These are phyloP conservation scores for Cyprinodon brontotheroides DNA, from an alignment of 2,113 vertebrate genomes.

Conservation along the genomic window DNA sequence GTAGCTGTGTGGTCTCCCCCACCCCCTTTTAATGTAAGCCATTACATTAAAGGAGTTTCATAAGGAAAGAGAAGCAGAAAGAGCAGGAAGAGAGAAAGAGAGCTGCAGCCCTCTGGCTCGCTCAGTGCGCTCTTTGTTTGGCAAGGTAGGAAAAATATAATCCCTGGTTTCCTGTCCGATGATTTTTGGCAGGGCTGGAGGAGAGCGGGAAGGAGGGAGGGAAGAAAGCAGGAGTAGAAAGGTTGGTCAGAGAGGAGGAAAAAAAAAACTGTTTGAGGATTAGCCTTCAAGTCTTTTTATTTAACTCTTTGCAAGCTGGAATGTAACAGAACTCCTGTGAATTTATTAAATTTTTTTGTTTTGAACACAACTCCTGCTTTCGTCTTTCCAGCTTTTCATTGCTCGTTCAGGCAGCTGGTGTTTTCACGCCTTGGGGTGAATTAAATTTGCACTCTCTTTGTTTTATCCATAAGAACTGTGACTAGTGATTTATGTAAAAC, in stretches of 20 bases:
- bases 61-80: constrained; percentile 36
- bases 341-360: constrained; percentile 42
- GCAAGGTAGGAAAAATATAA: constrained; percentile 98
- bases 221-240: constrained; percentile 47
- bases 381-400: constrained; percentile 3
- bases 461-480: constrained; percentile 52
- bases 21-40: constrained; percentile 40
- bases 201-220: constrained; percentile 44
- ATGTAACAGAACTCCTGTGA: constrained; percentile 25
- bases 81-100: constrained; percentile 32
- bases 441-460: constrained; percentile 56
- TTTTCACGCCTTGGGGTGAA: constrained; percentile 29
- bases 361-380: constrained; percentile 15
- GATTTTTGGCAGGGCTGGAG: constrained; percentile 86
- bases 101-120: constrained; percentile 74
- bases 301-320: constrained; percentile 48
- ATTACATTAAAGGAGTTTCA: constrained; percentile 66
- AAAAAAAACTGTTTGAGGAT: constrained; percentile 45
- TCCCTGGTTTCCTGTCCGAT: constrained; percentile 96
- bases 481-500: constrained; percentile 57
- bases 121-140: constrained; percentile 93
- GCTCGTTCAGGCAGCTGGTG: constrained; percentile 6
- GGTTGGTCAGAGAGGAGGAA: constrained; percentile 29
- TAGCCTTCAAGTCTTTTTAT: constrained; percentile 62
- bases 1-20: constrained; percentile 58